Percentiles rank a stretch among this genome's conserved stretches.
Evolutionary conservation across 2,113 vertebrate species (phyloP).

Genomic region (Lontra canadensis): DNA sequence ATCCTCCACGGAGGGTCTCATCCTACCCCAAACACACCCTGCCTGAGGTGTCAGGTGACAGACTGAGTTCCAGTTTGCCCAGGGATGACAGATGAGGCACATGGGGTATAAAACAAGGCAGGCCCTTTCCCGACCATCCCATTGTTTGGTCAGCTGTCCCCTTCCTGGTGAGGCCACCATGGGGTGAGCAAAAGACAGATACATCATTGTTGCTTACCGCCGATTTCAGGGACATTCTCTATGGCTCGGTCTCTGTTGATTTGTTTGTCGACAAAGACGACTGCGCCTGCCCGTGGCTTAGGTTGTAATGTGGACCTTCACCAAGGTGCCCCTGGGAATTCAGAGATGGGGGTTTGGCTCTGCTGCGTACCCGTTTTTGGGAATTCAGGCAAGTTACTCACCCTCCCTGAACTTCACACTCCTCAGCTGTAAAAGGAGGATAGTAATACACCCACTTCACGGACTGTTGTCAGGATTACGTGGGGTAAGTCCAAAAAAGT

Average conservation of each 20-base stretch:
- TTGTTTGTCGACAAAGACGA: neutral
- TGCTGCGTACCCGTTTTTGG: neutral
- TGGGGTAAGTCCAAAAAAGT: neutral
- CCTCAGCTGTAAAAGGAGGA: neutral
- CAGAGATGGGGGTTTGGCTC: neutral
- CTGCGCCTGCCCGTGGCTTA: neutral
- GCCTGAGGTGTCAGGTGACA: neutral
- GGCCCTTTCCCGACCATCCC: neutral
- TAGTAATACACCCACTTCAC: neutral
- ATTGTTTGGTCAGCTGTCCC: neutral
- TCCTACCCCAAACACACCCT: neutral
- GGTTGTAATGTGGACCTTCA: neutral
- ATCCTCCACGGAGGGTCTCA: neutral
- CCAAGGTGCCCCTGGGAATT: neutral
- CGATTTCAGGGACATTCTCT: neutral
- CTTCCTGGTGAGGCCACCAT: neutral
- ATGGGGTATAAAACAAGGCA: neutral
- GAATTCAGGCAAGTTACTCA: neutral
- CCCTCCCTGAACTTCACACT: neutral
- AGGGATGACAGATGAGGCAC: neutral
- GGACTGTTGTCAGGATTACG: neutral
- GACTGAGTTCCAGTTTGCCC: neutral
- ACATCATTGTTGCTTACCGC: neutral
- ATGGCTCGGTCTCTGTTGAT: neutral
- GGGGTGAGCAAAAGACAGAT: neutral